These are phyloP conservation scores for Cremastobaeus sp. DNA, from an alignment of 2,888 invertebrate genomes.

Conservation along the genomic window DNA sequence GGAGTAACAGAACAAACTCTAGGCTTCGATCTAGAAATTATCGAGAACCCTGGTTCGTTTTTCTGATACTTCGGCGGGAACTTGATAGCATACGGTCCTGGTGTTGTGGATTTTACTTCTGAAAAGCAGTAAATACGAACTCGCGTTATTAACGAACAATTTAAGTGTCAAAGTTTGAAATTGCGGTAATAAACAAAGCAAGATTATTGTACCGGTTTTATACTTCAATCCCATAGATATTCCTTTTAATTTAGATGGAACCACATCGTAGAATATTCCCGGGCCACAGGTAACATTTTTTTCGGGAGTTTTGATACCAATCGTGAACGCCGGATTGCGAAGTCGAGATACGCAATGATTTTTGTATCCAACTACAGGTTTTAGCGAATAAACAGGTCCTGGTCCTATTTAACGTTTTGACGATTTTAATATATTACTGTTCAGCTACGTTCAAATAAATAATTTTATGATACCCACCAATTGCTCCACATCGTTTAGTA, in stretches of 20 bases:
- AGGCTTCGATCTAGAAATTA: neutral
- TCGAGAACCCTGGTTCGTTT: slow-evolving; percentile 5
- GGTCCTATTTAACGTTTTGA: slow-evolving; percentile 78
- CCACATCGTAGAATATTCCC: slow-evolving; percentile 32
- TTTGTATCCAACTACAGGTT: slow-evolving; percentile 82
- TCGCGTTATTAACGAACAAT: too few species aligned
- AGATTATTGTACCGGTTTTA: too few species aligned
- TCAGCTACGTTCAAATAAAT: too few species aligned
- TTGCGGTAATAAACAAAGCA: too few species aligned
- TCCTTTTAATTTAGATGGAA: slow-evolving; percentile 39
- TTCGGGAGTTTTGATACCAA: slow-evolving; percentile 76
- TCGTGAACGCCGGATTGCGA: slow-evolving; percentile 83
- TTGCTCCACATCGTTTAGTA: too few species aligned
- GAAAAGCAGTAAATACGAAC: too few species aligned
- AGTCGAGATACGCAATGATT: slow-evolving; percentile 82
- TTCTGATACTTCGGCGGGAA: neutral
- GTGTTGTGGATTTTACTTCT: too few species aligned
- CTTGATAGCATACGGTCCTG: neutral
- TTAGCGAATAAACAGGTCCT: slow-evolving; percentile 82
- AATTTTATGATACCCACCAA: too few species aligned
- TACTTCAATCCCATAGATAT: slow-evolving; percentile 67
- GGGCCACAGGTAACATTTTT: neutral
- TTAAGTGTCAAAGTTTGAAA: too few species aligned
- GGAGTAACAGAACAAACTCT: neutral
- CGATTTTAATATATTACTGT: neutral